Base-by-base conservation (phyloP, 92 coral and sea anemone genomes). In the Plumapathes pennacea region DNA sequence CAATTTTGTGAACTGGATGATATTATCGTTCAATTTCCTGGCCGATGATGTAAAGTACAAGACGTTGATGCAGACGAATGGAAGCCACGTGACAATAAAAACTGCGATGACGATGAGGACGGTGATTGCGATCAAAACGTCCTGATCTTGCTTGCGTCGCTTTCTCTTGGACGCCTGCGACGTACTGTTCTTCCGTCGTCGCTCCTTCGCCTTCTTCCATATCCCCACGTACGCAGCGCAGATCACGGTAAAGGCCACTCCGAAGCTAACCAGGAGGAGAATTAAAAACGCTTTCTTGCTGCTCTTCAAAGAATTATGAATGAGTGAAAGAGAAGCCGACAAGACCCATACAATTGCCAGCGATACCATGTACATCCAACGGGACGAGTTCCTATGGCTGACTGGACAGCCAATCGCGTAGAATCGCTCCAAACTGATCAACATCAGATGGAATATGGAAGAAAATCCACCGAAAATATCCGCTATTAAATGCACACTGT, bases 401-500 rank as follows among this genome's bases (percentile, higher is more conserved):
- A 83, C 89, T 1, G 89, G 89, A 32, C 38, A 60, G 0, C 67
- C 61, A n/a, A 83, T 77, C 5, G 89, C 89, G 37, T 77, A 83
- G 34, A 72, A 83, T 30, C 89, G 65, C 40, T 83, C 89, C 38
- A 83, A 46, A 7, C 85, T 74, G 51, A 83, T 83, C 14, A 77
- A 10, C 62, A 81, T 76, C 15, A 83, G 58, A 17, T 83, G 89
- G 46, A 77, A 83, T 20, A 83, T 83, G 10, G 85, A 83, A 18
- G 89, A 75, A 43, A 83, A 83, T 29, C 85, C 77, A 38, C 88
- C 74, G 54, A 83, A 83, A 3, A 83, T 74, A 32, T 83, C 89
- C 34, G 69, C 68, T 20, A 67, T 85, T 32, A 67, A 51, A 42
- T 62, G 77, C 26, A 62, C 51, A 1, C 9, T 40, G 21, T 15